phyloP scores from a whole-genome alignment of 1,140 invertebrate species.

The Ptiloglossa arizonensis region DNA sequence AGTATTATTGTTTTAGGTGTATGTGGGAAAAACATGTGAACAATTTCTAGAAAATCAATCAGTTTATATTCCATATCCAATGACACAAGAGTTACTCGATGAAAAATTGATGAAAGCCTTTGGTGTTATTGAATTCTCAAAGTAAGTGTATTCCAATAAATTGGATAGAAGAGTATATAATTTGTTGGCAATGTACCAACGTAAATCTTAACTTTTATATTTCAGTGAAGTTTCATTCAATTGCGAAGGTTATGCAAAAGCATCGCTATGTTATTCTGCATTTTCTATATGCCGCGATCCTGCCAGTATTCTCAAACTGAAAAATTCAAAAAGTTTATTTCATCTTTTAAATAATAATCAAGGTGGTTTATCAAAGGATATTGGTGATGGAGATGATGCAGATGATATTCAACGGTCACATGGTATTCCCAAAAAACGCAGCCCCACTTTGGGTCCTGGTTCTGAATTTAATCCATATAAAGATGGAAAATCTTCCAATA shows the following conservation, averaged over 20 bases:
- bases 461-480: constrained; percentile 63
- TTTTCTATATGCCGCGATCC: constrained; percentile 93
- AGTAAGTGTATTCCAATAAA: constrained; percentile 79
- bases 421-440: constrained; percentile 62
- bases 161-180: constrained; percentile 16
- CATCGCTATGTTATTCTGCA: constrained; percentile 94
- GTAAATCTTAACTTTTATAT: constrained; percentile 12
- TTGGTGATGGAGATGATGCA: constrained; percentile 51
- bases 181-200: neutral
- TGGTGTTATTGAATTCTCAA: constrained; percentile 92
- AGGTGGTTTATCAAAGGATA: constrained; percentile 73
- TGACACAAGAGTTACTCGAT: constrained; percentile 90
- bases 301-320: constrained; percentile 80
- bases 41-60: constrained; percentile 90
- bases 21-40: constrained; percentile 90
- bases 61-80: constrained; percentile 92
- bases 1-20: constrained; percentile 85
- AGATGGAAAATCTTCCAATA: constrained; percentile 59
- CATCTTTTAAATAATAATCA: constrained; percentile 72
- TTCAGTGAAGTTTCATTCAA: constrained; percentile 88
- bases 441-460: constrained; percentile 60
- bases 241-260: constrained; percentile 90
- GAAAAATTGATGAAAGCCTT: constrained; percentile 92
- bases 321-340: constrained; percentile 71
- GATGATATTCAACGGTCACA: constrained; percentile 65